Base-by-base conservation (phyloP, 2,888 invertebrate genomes). In the Gortyna flavago region DNA sequence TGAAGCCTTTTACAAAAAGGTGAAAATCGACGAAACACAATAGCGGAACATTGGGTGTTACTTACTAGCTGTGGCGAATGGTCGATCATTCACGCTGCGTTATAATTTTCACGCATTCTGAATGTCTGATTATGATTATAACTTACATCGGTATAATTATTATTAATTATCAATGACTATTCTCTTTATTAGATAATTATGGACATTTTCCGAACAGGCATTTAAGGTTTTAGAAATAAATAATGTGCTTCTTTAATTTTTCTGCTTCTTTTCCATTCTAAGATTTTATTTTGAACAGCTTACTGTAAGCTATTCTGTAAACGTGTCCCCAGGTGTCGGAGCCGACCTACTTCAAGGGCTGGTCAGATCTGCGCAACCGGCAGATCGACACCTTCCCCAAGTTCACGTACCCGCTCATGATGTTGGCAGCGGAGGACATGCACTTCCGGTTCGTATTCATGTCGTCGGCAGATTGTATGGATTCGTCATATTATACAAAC, bases 321-420 rank as follows among this genome's bases (percentile, higher is more conserved):
- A 6, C 85, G 7, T 48, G 25, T 7, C 0, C 4, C 0, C 72
- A 96, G 96, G 86, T 95, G 76, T 87, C 91, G 38, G 90, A 93
- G 83, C 95, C 95, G 54, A 92, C 92, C 77, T 59, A 92, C 80
- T 95, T 96, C 89, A 92, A 90, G 77, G 93, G 94, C 71, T 96
- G 95, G 96, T 72, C 85, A 16, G 95, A 96, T 77, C 87, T 95
- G 72, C 90, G 89, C 57, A 89, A 91, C 86, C 93, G 94, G 1
- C 93, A 95, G 81, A 92, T 94, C 73, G 96, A 96, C 84, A 95
- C 95, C 0, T 95, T 91, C 81, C 95, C 95, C 3, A 96, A 96
- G 86, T 84, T 95, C 57, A 94, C 95, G 9, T 93, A 95, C 85
- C 95, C 95, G n/a, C 85, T 96, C 48, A 90, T 96, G 86, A 92